Evolutionary conservation across 2,888 invertebrate genomes (phyloP), one percentile per base, ranked within the genome.

Genomic region (Leucophora obtusa): DNA sequence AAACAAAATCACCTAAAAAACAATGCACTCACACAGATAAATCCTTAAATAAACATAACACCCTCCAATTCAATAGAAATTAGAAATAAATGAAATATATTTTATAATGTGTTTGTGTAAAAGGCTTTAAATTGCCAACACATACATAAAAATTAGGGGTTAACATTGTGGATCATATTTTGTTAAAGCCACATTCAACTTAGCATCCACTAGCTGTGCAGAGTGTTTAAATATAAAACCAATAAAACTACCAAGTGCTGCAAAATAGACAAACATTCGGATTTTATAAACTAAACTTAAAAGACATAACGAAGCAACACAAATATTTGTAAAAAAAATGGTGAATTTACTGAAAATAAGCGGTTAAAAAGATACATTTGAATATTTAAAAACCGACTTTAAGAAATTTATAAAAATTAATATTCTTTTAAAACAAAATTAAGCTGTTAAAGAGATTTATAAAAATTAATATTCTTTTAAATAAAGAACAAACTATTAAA

Each of bases 191-290:
- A 43, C 11, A 47, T 21, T 33, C 18, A 18, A 60, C 18, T 35
- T 35, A 10, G 47, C 14, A 54, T 33, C 28, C 53, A 47, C 53
- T 59, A n/a, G n/a, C 11, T 21, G 38, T 47, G 53, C 58, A 21
- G 60, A 50, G 65, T 71, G 65, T 75, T n/a, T n/a, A n/a, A n/a
- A n/a, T n/a, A n/a, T n/a, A n/a, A n/a, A n/a, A n/a, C n/a, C n/a
- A n/a, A 79, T 71, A 79, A 75, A 69, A 71, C 56, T 50, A 56
- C 24, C 21, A 38, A 21, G 21, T 60, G 17, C 18, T 18, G 38
- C 43, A 68, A 66, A 56, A 24, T 4, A 43, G 38, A 0, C 43
- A 50, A 59, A 66, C 79, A 79, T 62, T 75, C 33, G 54, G 51
- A 17, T 24, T 21, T 51, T n/a, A 65, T 18, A 70, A 35, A 66